phyloP scores from a whole-genome alignment of 2,888 invertebrate species.

The Lithodes maja region DNA sequence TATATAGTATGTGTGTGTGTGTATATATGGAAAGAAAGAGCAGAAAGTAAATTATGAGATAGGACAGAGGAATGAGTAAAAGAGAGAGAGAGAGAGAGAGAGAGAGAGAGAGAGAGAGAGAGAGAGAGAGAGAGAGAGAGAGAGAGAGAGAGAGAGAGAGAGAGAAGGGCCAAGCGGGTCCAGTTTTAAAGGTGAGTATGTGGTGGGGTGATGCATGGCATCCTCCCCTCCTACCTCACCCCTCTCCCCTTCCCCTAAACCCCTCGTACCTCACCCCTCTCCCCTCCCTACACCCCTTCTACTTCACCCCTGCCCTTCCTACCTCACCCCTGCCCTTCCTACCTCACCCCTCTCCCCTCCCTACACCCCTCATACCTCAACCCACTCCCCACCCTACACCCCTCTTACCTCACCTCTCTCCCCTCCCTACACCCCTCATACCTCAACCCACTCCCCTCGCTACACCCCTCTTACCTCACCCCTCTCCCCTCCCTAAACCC shows the following conservation, averaged over 20 bases:
- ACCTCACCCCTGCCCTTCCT: too few species aligned
- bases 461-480: not conserved
- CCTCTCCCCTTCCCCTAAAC: too few species aligned
- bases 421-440: not conserved
- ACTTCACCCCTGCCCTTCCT: too few species aligned
- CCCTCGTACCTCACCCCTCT: too few species aligned
- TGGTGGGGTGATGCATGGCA: not conserved
- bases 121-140: not conserved
- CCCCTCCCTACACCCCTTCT: too few species aligned
- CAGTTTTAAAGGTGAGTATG: slow-evolving; percentile 1
- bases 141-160: not conserved
- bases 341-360: too few species aligned
- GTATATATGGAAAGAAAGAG: not conserved
- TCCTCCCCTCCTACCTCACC: not conserved
- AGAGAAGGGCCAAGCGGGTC: not conserved
- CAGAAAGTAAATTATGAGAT: not conserved
- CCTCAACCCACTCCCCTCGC: not conserved
- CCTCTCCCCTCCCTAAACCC: not conserved
- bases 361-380: too few species aligned
- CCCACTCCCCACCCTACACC: not conserved
- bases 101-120: not conserved
- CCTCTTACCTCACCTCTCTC: not conserved
- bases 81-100: not conserved
- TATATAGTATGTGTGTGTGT: too few species aligned
- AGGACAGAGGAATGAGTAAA: too few species aligned